Evolutionary conservation across 2,888 invertebrate genomes (phyloP).

Genomic region (Eurytoma californica): DNA sequence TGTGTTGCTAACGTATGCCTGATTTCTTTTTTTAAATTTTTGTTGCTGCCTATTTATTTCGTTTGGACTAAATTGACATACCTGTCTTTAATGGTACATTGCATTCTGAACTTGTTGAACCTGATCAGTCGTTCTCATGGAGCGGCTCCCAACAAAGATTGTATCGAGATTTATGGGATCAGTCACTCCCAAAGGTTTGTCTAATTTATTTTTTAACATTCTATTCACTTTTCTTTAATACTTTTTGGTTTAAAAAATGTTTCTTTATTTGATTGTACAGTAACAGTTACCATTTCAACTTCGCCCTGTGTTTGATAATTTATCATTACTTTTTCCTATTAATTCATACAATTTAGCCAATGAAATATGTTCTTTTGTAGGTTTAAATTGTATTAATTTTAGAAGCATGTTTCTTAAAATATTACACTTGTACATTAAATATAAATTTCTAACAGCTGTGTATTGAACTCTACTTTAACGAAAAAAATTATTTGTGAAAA

Average conservation of each 20-base stretch:
- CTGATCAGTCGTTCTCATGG: conserved; percentile 86
- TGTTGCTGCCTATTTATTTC: conserved; percentile 68
- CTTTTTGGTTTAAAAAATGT: background rate
- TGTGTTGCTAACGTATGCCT: conserved; percentile 67
- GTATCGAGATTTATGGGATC: conserved; percentile 81
- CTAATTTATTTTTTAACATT: conserved; percentile 55
- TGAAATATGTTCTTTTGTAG: too few relatives aligned
- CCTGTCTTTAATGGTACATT: conserved; percentile 59
- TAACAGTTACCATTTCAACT: too few relatives aligned
- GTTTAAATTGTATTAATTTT: too few relatives aligned
- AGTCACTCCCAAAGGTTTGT: conserved; percentile 76
- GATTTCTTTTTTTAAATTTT: conserved; percentile 66
- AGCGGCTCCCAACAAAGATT: conserved; percentile 87
- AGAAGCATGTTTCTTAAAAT: too few relatives aligned
- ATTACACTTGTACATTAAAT: too few relatives aligned
- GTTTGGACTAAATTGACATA: conserved; percentile 69
- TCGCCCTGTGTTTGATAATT: too few relatives aligned
- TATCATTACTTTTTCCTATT: too few relatives aligned
- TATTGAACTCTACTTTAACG: background rate
- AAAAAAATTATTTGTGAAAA: background rate
- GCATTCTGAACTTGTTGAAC: conserved; percentile 77
- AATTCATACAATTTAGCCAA: too few relatives aligned
- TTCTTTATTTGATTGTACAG: background rate
- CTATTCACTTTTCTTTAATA: background rate
- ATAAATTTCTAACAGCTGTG: too few relatives aligned